These are phyloP conservation scores for Autographa pulchrina DNA, from an alignment of 2,888 invertebrate genomes.

Conservation along the genomic window DNA sequence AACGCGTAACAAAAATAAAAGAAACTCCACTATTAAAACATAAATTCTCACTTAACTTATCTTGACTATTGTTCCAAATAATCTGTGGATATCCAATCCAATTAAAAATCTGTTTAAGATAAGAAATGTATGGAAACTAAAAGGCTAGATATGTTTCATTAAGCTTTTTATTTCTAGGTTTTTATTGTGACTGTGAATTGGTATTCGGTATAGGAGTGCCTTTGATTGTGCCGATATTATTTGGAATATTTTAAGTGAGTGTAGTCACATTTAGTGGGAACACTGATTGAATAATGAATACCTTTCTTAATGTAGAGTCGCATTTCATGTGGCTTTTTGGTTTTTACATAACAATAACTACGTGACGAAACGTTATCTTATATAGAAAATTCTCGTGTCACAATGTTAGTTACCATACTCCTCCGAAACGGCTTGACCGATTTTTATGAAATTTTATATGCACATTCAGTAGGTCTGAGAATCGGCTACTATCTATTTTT, in stretches of 20 bases:
- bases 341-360: no score
- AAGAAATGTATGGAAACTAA: constrained; percentile 64
- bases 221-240: constrained; percentile 41
- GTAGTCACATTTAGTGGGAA: constrained; percentile 12
- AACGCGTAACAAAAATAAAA: constrained; percentile 46
- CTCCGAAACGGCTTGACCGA: no score
- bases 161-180: constrained; percentile 52
- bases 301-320: background rate
- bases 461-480: no score
- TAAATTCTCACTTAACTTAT: constrained; percentile 84
- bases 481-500: no score
- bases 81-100: constrained; percentile 72
- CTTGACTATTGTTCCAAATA: constrained; percentile 77
- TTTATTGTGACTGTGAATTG: constrained; percentile 36
- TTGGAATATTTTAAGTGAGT: constrained; percentile 38
- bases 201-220: constrained; percentile 25
- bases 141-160: constrained; percentile 59
- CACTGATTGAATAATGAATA: constrained; percentile 11
- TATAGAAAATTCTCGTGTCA: no score
- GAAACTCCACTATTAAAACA: constrained; percentile 68
- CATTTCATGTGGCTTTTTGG: no score
- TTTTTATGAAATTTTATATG: no score
- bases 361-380: no score
- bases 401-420: no score
- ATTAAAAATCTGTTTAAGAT: constrained; percentile 80